Percentiles rank a stretch among this genome's conserved stretches.
phyloP scores from a whole-genome alignment of 2,797 vertebrate species.

The Myiotriccus ornatus region DNA sequence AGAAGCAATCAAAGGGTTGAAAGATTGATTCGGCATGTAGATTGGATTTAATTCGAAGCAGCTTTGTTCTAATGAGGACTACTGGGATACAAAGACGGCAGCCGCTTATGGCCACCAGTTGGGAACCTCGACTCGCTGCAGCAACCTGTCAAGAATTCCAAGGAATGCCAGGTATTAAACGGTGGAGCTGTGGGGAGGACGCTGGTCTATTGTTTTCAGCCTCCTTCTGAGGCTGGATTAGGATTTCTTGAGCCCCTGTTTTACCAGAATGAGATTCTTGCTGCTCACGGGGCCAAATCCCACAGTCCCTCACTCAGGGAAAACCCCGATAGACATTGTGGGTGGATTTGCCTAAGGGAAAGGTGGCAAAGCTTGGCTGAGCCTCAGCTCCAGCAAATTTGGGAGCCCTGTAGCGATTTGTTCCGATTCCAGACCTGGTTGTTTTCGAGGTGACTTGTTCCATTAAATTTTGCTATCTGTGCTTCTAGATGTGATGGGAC shows the following conservation, averaged over 20 bases:
- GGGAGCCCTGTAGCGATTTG: not conserved
- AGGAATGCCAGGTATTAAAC: not conserved
- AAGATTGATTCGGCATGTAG: constrained; percentile 81
- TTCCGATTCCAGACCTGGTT: not conserved
- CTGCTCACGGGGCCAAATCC: not conserved
- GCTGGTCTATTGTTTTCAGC: not conserved
- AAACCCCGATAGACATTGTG: not conserved
- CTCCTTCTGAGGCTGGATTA: not conserved
- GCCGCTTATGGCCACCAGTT: constrained; percentile 51
- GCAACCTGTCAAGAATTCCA: constrained; percentile 55
- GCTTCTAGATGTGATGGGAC: not conserved
- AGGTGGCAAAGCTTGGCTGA: not conserved
- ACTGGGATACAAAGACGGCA: constrained; percentile 69
- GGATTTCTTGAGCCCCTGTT: not conserved
- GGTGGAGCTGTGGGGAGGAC: not conserved
- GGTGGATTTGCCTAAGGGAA: not conserved
- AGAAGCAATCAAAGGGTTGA: constrained; percentile 82
- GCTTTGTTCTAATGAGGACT: constrained; percentile 81
- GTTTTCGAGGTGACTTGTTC: not conserved
- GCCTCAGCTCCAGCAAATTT: not conserved
- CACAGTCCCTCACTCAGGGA: not conserved
- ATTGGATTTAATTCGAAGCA: constrained; percentile 81
- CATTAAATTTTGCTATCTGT: not conserved
- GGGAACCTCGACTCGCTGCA: constrained; percentile 30
- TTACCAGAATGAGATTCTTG: constrained; percentile 14